Evolutionary conservation across 2,113 vertebrate species (phyloP).

Genomic region (Eclectus roratus): DNA sequence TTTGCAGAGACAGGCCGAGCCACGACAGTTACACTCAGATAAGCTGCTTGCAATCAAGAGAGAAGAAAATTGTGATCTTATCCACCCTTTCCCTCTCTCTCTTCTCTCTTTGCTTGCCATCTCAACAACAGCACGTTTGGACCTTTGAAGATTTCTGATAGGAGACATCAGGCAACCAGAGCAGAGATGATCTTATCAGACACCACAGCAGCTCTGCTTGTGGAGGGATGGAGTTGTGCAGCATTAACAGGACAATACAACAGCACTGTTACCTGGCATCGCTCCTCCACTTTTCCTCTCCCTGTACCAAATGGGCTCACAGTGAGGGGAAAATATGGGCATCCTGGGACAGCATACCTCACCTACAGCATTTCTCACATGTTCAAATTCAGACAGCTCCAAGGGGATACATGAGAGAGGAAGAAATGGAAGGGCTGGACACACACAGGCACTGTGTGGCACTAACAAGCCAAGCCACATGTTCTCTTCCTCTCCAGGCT

Average conservation of each 20-base stretch:
- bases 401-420: not conserved
- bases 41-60: conserved; percentile 74
- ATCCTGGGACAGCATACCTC: not conserved
- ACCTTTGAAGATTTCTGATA: conserved; percentile 71
- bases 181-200: conserved; percentile 67
- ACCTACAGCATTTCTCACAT: not conserved
- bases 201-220: not conserved
- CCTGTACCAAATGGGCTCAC: not conserved
- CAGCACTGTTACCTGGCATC: not conserved
- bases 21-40: conserved; percentile 70
- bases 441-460: not conserved
- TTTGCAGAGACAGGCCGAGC: conserved; percentile 60
- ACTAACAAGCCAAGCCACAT: not conserved
- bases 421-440: not conserved
- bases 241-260: not conserved
- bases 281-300: not conserved
- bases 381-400: not conserved
- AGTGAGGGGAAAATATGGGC: not conserved
- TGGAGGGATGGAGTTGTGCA: conserved; percentile 31
- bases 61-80: conserved; percentile 77
- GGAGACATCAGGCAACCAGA: conserved; percentile 62
- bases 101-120: conserved; percentile 55
- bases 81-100: conserved; percentile 54
- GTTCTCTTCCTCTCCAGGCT: not conserved
- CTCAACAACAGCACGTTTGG: conserved; percentile 62